Percentiles rank a stretch among this genome's conserved stretches.
These are phyloP conservation scores for Plutella xylostella DNA, from an alignment of 2,888 invertebrate genomes.

Conservation along the genomic window DNA sequence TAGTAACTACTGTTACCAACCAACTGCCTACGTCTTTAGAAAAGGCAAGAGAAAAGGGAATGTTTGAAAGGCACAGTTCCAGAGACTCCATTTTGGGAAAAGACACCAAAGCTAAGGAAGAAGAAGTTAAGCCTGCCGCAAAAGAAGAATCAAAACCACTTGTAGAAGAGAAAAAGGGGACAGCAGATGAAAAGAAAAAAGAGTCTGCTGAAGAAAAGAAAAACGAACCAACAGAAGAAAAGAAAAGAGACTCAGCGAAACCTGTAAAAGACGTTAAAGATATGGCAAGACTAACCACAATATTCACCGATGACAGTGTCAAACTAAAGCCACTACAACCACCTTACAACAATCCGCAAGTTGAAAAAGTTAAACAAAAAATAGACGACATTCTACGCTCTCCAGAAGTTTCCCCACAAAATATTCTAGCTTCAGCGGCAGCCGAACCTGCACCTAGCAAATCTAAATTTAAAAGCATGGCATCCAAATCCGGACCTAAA, in stretches of 20 bases:
- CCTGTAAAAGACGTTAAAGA: constrained; percentile 15
- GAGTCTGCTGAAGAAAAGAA: constrained; percentile 29
- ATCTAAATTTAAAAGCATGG: constrained; percentile 35
- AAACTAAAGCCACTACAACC: constrained; percentile 53
- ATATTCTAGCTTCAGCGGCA: constrained; percentile 36
- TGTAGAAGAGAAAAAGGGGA: constrained; percentile 29
- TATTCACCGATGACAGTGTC: constrained; percentile 43
- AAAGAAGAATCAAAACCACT: constrained; percentile 27
- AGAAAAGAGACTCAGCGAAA: constrained; percentile 20
- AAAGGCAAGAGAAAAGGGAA: constrained; percentile 61
- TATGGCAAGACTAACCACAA: constrained; percentile 17
- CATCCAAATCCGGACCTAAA: constrained; percentile 33
- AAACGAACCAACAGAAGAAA: constrained; percentile 12
- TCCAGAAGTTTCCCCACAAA: constrained; percentile 58
- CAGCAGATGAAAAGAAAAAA: constrained; percentile 38
- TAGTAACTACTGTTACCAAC: constrained; percentile 66
- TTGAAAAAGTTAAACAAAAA: constrained; percentile 57
- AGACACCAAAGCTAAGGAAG: constrained; percentile 22
- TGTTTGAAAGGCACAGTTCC: constrained; percentile 56
- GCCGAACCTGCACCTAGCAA: constrained; percentile 11
- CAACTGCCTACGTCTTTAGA: constrained; percentile 60
- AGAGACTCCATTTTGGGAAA: constrained; percentile 56
- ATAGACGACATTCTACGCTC: constrained; percentile 60
- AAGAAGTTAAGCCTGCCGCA: constrained; percentile 21
- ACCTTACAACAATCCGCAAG: constrained; percentile 59